phyloP scores from a whole-genome alignment of 2,888 invertebrate species.

The Tachina lurida region DNA sequence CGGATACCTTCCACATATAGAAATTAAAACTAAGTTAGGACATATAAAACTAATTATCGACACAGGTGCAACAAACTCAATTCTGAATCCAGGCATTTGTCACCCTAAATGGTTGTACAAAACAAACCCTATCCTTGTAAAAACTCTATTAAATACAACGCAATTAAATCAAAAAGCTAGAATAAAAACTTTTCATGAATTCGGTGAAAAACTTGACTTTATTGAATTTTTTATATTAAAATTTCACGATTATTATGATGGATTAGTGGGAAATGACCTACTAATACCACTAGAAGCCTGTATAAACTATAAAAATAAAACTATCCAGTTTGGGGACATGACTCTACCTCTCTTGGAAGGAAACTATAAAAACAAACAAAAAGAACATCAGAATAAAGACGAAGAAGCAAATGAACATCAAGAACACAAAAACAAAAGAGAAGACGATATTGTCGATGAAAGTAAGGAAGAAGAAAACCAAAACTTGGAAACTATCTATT shows the following conservation, averaged over 20 bases:
- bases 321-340: conserved; percentile 1
- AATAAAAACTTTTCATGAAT: conserved; percentile 52
- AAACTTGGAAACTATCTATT: no score
- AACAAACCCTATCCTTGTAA: neutral
- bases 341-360: neutral
- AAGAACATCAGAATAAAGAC: neutral
- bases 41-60: conserved; percentile 59
- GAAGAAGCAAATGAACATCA: no score
- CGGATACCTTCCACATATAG: conserved; percentile 60
- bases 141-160: neutral
- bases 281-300: conserved; percentile 34
- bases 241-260: conserved; percentile 61
- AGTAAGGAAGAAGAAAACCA: no score
- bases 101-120: neutral
- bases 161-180: conserved; percentile 41
- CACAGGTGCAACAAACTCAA: conserved; percentile 60
- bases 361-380: neutral
- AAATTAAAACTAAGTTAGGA: conserved; percentile 47
- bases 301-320: conserved; percentile 48
- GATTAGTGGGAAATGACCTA: conserved; percentile 58
- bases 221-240: conserved; percentile 29
- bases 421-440: no score
- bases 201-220: conserved; percentile 19
- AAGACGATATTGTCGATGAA: no score
- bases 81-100: conserved; percentile 55